Evolutionary conservation across 2,113 vertebrate genomes (phyloP), one percentile per base, ranked within the genome.

Genomic region (Oreotragus oreotragus): DNA sequence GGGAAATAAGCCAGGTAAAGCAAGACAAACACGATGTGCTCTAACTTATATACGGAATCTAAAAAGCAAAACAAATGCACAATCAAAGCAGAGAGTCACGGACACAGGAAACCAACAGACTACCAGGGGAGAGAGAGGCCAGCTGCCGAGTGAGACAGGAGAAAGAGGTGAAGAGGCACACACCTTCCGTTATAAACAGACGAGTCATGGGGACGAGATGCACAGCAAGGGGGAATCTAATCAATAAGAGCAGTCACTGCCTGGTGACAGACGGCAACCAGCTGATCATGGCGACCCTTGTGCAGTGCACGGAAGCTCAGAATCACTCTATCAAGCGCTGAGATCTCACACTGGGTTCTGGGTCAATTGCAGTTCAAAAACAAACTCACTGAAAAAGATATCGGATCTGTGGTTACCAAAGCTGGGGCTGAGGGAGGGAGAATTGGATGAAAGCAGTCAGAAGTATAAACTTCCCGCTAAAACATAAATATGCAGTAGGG

Each of bases 131-230:
- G 73, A 43, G 14, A 19, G 28, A 28, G 77, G 28, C 17, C n/a
- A 70, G 64, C 0, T 21, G 64, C 2, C 9, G 2, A 3, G 8
- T 21, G 47, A 80, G 7, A 21, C 9, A 51, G 16, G 47, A 21
- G 77, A 80, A 21, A 33, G 47, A 21, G 33, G 33, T 2, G 6
- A 7, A 33, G 45, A 80, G 47, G 47, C 9, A 12, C 28, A 21
- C 2, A 33, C 28, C 45, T 33, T 49, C 47, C 12, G 28, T 6
- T 7, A 6, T 11, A 10, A 12, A 33, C 10, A 49, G 28, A 33
- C 2, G 45, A 51, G 47, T 12, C 47, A 21, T 0, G 30, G 45
- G 28, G 45, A 33, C 2, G 45, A 3, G 28, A 33, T 3, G 45
- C 17, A 12, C 3, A 33, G 28, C 30, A 33, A 17, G 27, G 28